phyloP scores from a whole-genome alignment of 2,113 vertebrate species.

The human (Homo sapiens) region DNA sequence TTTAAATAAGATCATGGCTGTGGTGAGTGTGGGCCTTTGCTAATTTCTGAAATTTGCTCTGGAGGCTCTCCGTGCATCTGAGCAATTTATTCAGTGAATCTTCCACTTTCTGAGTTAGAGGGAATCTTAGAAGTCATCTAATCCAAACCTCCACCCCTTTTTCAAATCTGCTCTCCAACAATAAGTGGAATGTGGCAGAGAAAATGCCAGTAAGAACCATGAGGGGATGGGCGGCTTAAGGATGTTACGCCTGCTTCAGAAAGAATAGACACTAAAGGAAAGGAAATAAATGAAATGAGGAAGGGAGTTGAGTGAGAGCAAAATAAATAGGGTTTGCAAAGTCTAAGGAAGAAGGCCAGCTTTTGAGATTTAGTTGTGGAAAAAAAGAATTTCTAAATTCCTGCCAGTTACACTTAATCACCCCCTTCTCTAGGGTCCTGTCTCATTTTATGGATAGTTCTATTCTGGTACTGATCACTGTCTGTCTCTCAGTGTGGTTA shows the following conservation, averaged over 20 bases:
- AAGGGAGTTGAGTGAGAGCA: neutral
- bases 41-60: slow-evolving; percentile 24
- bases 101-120: slow-evolving; percentile 1
- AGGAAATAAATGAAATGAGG: neutral
- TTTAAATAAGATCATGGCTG: slow-evolving; percentile 11
- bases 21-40: neutral
- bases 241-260: slow-evolving; percentile 22
- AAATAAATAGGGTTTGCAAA: slow-evolving; percentile 35
- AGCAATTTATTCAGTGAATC: slow-evolving; percentile 22
- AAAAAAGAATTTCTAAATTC: neutral
- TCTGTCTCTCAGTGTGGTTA: neutral
- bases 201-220: slow-evolving; percentile 43
- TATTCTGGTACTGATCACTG: neutral
- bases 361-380: slow-evolving; percentile 6
- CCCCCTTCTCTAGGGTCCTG: neutral
- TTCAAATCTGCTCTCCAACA: slow-evolving; percentile 44
- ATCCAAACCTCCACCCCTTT: neutral
- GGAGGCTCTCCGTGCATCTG: neutral
- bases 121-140: slow-evolving; percentile 47
- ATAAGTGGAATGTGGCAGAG: slow-evolving; percentile 57
- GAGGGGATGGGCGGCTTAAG: neutral
- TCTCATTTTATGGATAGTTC: neutral
- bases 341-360: neutral
- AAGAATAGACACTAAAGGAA: slow-evolving; percentile 22
- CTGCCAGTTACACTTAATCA: neutral